Evolutionary conservation across 2,888 invertebrate genomes (phyloP).

Genomic region (Epirrita christyi): DNA sequence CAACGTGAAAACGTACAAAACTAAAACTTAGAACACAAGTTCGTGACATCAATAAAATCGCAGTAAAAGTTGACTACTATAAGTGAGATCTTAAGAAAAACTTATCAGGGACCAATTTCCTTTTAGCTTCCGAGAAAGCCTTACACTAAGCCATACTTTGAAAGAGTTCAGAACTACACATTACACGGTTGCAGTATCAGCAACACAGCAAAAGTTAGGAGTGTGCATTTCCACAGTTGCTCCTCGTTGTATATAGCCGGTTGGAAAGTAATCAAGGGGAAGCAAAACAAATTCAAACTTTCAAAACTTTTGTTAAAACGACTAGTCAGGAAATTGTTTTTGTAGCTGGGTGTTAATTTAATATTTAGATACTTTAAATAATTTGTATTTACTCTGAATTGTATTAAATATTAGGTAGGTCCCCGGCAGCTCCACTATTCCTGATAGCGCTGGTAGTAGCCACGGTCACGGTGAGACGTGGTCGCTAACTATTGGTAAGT

Average conservation of each 20-base stretch:
- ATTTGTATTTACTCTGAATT: not conserved
- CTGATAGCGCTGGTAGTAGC: too few species aligned
- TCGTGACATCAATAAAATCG: too few species aligned
- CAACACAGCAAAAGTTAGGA: conserved; percentile 53
- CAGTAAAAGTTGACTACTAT: too few species aligned
- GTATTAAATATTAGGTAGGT: too few species aligned
- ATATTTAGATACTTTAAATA: too few species aligned
- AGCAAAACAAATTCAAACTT: conserved; percentile 54
- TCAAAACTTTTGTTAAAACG: conserved; percentile 37
- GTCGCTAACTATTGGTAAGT: too few species aligned
- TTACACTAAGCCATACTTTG: conserved; percentile 16
- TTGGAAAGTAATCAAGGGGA: conserved; percentile 65
- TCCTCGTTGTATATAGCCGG: conserved; percentile 47
- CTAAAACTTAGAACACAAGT: too few species aligned
- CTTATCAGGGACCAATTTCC: conserved; percentile 15
- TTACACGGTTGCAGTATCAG: conserved; percentile 25
- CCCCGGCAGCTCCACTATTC: too few species aligned
- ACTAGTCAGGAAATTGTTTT: conserved; percentile 15
- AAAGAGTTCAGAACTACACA: conserved; percentile 17
- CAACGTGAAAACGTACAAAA: too few species aligned
- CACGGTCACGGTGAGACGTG: too few species aligned
- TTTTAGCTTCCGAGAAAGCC: conserved; percentile 16
- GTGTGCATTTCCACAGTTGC: conserved; percentile 54
- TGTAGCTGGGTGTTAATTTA: conserved; percentile 8
- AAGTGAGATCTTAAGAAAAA: too few species aligned